Evolutionary conservation across 2,113 vertebrate species (phyloP), one percentile per base, ranked within the genome.

Genomic region (Prionailurus viverrinus): DNA sequence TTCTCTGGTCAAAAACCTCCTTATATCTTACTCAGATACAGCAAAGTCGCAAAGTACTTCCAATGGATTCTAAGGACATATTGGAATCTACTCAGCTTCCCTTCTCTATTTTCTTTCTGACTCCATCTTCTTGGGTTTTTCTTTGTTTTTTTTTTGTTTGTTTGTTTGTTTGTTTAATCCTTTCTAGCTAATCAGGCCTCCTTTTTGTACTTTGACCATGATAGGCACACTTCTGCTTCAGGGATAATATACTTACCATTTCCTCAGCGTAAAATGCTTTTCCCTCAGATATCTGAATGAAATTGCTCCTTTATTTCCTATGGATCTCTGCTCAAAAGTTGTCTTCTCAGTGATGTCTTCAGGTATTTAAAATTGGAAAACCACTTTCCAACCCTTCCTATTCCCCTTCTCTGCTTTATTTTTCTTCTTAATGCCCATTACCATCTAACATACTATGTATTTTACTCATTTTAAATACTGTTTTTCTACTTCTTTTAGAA

Each of bases 311-410:
- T 78, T 48, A 58, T 36, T 90, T 48, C 39, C 48, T 68, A 55
- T 73, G 6, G 27, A 29, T 80, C 45, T 95, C 61, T 83, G 39
- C 33, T 96, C 33, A 92, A 68, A 92, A n/a, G 27, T 31, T 21
- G 79, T n/a, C 33, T 74, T 92, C 33, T 94, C 29, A 81, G n/a
- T 79, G 27, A 89, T n/a, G 39, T 5, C 68, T 83, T 95, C 41
- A 27, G 63, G 2, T 63, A 74, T 91, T 92, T 92, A 83, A 84
- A 95, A 95, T 33, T 68, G 71, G 27, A 92, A 97, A 95, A 92
- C 19, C 10, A 65, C 79, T 89, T 84, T 29, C 53, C n/a, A 63
- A 79, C 3, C 4, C 15, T 74, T 88, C 61, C 21, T 79, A 79
- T 71, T 81, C 7, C 39, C 13, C 5, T 95, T 91, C 3, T 68